Percentiles rank a stretch among this genome's conserved stretches.
These are phyloP conservation scores for Pseudomyrmex concolor DNA, from an alignment of 1,140 invertebrate genomes.

Conservation along the genomic window DNA sequence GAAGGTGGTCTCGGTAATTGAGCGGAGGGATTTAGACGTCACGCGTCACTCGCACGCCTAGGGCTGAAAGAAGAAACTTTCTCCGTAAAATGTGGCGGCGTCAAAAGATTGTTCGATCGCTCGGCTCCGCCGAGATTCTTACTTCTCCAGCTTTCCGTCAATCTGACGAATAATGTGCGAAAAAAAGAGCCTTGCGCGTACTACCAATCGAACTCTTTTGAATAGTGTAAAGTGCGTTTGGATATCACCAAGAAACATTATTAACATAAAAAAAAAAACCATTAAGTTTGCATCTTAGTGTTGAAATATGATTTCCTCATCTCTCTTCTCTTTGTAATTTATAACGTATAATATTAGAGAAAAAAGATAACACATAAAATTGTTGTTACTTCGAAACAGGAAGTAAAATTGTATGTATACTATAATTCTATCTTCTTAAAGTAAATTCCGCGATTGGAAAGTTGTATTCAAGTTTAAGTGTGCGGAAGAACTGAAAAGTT, in stretches of 20 bases:
- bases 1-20: conserved; percentile 61
- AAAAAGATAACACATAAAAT: no score
- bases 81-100: conserved; percentile 8
- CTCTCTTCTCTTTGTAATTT: no score
- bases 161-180: conserved; percentile 27
- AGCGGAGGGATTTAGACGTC: conserved; percentile 74
- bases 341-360: no score
- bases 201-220: not conserved
- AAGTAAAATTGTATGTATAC: no score
- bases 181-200: not conserved
- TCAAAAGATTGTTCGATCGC: conserved; percentile 64
- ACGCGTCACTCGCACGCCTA: conserved; percentile 65
- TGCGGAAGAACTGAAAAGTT: not conserved
- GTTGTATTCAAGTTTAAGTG: not conserved
- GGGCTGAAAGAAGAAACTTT: conserved; percentile 50
- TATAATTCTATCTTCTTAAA: not conserved
- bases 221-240: not conserved
- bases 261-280: not conserved
- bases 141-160: conserved; percentile 35
- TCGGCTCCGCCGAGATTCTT: conserved; percentile 43
- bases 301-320: no score
- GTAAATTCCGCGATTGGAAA: not conserved
- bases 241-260: not conserved
- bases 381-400: no score
- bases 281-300: not conserved